Percentiles rank a stretch among this genome's conserved stretches.
These are phyloP conservation scores for Hirundo rustica DNA, from an alignment of 2,797 vertebrate species.

Conservation along the genomic window DNA sequence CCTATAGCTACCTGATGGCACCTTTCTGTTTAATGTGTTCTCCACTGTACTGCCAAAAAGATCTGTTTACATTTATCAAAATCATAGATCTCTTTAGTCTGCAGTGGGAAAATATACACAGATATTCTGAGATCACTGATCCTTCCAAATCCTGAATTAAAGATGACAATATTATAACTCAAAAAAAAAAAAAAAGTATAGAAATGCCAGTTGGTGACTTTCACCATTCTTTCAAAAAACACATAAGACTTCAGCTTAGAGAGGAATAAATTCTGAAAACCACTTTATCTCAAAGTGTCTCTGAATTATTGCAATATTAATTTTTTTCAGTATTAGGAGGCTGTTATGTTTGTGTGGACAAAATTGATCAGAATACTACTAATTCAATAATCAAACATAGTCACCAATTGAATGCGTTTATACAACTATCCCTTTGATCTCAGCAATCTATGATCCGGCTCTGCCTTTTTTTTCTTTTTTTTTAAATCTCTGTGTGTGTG, in stretches of 20 bases:
- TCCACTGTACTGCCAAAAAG: not conserved
- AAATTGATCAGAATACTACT: not conserved
- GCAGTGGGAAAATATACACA: not conserved
- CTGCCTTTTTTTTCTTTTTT: not conserved
- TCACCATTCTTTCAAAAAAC: not conserved
- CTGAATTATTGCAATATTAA: not conserved
- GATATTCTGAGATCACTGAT: not conserved
- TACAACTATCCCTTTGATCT: not conserved
- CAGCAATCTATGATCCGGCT: not conserved
- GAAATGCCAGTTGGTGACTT: not conserved
- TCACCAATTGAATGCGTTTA: not conserved
- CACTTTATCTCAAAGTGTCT: not conserved
- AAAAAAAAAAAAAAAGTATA: not conserved
- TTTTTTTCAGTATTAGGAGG: not conserved
- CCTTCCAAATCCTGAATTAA: not conserved
- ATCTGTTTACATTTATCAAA: not conserved
- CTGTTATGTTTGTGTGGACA: accelerated
- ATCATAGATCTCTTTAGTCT: not conserved
- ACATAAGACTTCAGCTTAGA: not conserved
- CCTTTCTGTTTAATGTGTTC: not conserved
- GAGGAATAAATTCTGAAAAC: not conserved
- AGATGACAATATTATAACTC: not conserved
- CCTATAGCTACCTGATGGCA: not conserved
- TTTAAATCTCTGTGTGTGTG: not conserved
- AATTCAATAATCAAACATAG: not conserved